Evolutionary conservation across 2,888 invertebrate genomes (phyloP).

Genomic region (Adelognathus sp.): DNA sequence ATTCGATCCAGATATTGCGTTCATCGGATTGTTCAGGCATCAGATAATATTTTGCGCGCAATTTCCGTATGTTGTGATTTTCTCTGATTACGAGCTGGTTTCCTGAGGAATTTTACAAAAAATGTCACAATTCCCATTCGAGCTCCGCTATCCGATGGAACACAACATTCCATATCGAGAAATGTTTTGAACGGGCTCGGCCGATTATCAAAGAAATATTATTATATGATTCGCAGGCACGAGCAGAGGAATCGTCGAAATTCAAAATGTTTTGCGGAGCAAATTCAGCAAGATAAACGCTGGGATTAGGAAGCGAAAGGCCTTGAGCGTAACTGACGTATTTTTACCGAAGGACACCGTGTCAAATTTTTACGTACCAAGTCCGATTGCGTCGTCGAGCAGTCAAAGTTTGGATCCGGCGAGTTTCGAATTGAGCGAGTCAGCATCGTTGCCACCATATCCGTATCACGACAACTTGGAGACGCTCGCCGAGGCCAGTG

Average conservation of each 20-base stretch:
- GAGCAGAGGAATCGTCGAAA: conserved; percentile 85
- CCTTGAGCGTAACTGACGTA: conserved; percentile 88
- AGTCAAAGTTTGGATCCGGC: conserved; percentile 69
- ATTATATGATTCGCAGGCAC: conserved; percentile 68
- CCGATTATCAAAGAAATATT: not conserved
- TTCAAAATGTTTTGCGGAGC: conserved; percentile 83
- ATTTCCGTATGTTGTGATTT: too few relatives aligned
- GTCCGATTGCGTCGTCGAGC: conserved; percentile 80
- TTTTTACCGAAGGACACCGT: conserved; percentile 78
- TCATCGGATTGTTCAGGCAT: too few relatives aligned
- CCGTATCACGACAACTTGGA: conserved; percentile 75
- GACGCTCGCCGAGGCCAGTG: conserved; percentile 81
- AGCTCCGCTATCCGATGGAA: too few relatives aligned
- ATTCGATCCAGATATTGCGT: too few relatives aligned
- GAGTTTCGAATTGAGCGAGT: conserved; percentile 70
- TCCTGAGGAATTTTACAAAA: too few relatives aligned
- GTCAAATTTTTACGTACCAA: conserved; percentile 87
- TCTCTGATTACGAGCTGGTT: too few relatives aligned
- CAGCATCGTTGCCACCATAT: conserved; percentile 82
- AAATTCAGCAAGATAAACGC: conserved; percentile 88
- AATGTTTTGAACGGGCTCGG: too few relatives aligned
- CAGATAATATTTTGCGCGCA: too few relatives aligned
- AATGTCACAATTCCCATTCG: too few relatives aligned
- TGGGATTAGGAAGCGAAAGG: conserved; percentile 86
- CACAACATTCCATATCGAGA: not conserved